phyloP scores from a whole-genome alignment of 2,888 invertebrate genomes.

The Parnassius apollo region DNA sequence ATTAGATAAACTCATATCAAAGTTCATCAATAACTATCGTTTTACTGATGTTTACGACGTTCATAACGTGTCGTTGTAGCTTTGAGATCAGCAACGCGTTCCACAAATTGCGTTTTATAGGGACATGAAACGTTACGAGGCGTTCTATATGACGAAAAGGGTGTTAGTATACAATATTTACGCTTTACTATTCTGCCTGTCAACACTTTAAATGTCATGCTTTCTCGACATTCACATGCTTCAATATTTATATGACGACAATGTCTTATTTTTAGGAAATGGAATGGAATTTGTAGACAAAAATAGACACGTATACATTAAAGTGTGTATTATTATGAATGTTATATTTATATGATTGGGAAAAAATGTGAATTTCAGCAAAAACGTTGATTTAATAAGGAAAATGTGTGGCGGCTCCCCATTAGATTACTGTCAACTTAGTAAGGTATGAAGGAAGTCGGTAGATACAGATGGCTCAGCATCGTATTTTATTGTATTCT shows the following conservation, averaged over 20 bases:
- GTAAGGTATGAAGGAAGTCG: too few species aligned
- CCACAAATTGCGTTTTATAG: constrained; percentile 72
- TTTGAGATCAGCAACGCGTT: constrained; percentile 62
- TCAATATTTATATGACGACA: background rate
- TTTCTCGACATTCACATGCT: background rate
- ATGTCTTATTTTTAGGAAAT: constrained; percentile 10
- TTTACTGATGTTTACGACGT: constrained; percentile 55
- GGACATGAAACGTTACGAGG: constrained; percentile 59
- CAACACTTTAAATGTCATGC: constrained; percentile 19
- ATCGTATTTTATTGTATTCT: too few species aligned
- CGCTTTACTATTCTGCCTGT: constrained; percentile 28
- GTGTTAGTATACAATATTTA: constrained; percentile 28
- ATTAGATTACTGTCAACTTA: too few species aligned
- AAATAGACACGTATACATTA: too few species aligned
- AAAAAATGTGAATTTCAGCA: too few species aligned
- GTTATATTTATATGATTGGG: too few species aligned
- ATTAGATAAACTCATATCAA: constrained; percentile 56
- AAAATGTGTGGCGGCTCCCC: too few species aligned
- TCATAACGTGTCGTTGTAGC: constrained; percentile 63
- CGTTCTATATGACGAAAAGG: constrained; percentile 47
- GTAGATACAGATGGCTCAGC: too few species aligned
- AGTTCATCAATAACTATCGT: constrained; percentile 55
- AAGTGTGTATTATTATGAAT: too few species aligned
- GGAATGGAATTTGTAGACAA: too few species aligned
- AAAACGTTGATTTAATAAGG: too few species aligned